Conservation (phyloP, 2,888 invertebrate species). For the Entomobrya proxima region DNA sequence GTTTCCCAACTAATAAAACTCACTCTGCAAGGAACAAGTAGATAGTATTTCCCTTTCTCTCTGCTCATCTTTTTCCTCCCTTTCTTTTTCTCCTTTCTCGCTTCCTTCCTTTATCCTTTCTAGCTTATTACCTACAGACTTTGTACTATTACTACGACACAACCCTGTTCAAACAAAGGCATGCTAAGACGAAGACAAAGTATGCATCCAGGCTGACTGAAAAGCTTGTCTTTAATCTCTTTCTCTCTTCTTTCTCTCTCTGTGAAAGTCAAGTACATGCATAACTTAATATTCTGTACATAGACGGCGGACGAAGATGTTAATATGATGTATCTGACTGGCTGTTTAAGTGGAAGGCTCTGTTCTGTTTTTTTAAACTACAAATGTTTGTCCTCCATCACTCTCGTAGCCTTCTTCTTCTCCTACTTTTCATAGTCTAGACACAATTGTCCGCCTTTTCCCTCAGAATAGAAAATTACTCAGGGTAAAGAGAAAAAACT, state of each 20-base stretch:
- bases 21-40: neutral
- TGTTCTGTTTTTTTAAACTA: neutral
- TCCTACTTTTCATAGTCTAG: neutral
- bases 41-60: neutral
- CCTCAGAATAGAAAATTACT: neutral
- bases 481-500: neutral
- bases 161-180: slow-evolving; percentile 23
- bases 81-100: too few relatives aligned
- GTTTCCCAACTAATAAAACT: slow-evolving; percentile 31
- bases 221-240: slow-evolving; percentile 42
- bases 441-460: neutral
- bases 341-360: neutral
- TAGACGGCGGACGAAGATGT: neutral
- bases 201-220: slow-evolving; percentile 31
- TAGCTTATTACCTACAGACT: too few relatives aligned
- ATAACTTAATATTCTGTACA: too few relatives aligned
- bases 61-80: neutral
- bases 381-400: neutral
- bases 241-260: neutral
- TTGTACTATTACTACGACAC: neutral
- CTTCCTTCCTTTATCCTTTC: too few relatives aligned
- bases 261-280: slow-evolving; percentile 4
- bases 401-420: neutral
- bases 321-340: neutral
- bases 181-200: slow-evolving; percentile 10